Conservation (phyloP, 2,113 vertebrate genomes). For the Chrysemys picta region DNA sequence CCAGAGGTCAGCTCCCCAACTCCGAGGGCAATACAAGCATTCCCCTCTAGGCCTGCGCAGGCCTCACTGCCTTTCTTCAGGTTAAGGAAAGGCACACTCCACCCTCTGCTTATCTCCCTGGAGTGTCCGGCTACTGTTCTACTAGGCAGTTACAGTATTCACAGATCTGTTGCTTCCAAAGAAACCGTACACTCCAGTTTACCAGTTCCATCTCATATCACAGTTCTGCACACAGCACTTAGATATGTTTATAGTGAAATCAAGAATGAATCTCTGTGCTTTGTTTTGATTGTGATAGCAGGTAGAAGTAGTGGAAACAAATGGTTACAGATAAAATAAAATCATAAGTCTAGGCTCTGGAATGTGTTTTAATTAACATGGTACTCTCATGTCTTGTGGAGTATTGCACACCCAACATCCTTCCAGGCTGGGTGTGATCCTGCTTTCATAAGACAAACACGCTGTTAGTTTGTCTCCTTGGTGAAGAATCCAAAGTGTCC, state of each 20-base stretch:
- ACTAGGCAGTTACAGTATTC: background rate
- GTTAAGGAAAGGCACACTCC: background rate
- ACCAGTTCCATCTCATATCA: background rate
- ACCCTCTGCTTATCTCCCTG: background rate
- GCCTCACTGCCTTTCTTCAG: background rate
- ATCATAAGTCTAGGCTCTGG: background rate
- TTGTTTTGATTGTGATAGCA: background rate
- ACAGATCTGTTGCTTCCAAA: background rate
- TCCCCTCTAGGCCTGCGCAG: background rate
- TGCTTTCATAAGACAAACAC: background rate
- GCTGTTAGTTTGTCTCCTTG: background rate
- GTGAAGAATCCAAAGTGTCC: background rate
- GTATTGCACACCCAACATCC: background rate
- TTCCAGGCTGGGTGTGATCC: background rate
- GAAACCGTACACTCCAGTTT: background rate
- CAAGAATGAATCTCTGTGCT: background rate
- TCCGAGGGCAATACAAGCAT: background rate
- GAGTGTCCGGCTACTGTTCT: background rate
- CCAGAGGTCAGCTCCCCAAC: background rate
- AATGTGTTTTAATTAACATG: background rate
- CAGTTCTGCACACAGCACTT: background rate
- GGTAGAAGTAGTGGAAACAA: background rate
- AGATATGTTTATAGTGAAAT: background rate
- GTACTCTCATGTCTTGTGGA: background rate
- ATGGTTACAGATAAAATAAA: background rate